phyloP scores from a whole-genome alignment of 2,113 vertebrate genomes.

The Otus sunia region DNA sequence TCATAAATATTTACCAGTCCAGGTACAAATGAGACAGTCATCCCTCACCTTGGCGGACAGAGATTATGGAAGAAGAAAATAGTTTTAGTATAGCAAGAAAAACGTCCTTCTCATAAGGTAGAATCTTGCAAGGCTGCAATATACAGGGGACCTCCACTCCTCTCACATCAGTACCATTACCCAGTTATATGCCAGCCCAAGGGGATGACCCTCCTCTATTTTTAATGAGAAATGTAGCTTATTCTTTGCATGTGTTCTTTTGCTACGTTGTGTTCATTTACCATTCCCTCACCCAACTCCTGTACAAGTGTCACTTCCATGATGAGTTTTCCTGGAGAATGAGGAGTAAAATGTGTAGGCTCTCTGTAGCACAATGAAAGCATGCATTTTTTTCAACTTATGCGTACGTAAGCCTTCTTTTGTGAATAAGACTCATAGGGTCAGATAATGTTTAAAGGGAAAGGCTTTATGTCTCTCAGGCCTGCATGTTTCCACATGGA shows the following conservation, averaged over 20 bases:
- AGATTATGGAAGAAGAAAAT: background rate
- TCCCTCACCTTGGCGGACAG: background rate
- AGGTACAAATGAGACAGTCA: background rate
- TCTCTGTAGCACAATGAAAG: slow-evolving; percentile 73
- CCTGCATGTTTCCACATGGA: slow-evolving; percentile 85
- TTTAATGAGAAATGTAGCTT: slow-evolving; percentile 18
- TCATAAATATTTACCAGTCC: background rate
- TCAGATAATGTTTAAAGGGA: slow-evolving; percentile 86
- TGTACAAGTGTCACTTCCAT: slow-evolving; percentile 74
- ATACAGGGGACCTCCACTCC: background rate
- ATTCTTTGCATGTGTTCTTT: background rate
- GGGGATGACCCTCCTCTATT: background rate
- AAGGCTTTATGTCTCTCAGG: slow-evolving; percentile 82
- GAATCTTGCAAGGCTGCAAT: background rate
- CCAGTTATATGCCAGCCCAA: background rate
- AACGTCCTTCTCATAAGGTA: background rate
- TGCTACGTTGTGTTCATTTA: slow-evolving; percentile 35
- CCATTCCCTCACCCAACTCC: slow-evolving; percentile 52
- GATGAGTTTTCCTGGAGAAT: slow-evolving; percentile 69
- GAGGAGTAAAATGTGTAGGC: slow-evolving; percentile 71
- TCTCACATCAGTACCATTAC: background rate
- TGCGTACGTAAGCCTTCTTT: slow-evolving; percentile 81
- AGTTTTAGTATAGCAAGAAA: background rate
- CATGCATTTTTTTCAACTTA: slow-evolving; percentile 75
- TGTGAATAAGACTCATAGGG: slow-evolving; percentile 81